Percentiles rank a stretch among this genome's conserved stretches.
Conservation (phyloP, 2,888 invertebrate genomes). For the Andrena flavipes region DNA sequence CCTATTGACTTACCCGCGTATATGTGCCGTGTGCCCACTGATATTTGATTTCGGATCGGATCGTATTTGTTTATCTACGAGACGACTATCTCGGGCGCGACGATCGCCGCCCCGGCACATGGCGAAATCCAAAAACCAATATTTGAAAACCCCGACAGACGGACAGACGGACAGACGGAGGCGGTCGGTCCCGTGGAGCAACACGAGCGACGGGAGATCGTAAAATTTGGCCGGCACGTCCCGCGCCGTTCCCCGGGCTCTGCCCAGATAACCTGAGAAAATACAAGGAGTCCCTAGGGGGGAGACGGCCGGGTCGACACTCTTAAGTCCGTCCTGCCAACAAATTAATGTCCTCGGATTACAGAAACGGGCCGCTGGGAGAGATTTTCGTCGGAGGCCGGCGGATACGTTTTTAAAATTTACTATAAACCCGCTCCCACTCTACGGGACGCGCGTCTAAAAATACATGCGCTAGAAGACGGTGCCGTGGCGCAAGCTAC, state of each 20-base stretch:
- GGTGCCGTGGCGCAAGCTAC: neutral
- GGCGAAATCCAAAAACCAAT: constrained; percentile 59
- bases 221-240: constrained; percentile 73
- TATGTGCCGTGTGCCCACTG: too few species aligned
- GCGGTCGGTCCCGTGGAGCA: constrained; percentile 21
- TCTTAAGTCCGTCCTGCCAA: constrained; percentile 72
- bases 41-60: neutral
- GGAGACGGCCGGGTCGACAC: constrained; percentile 61
- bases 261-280: constrained; percentile 74
- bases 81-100: constrained; percentile 10
- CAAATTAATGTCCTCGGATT: constrained; percentile 77
- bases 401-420: constrained; percentile 67
- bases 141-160: constrained; percentile 57
- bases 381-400: constrained; percentile 67
- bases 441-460: constrained; percentile 7
- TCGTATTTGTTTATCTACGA: constrained; percentile 13
- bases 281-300: constrained; percentile 71
- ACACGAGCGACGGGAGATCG: constrained; percentile 40
- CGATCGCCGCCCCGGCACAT: constrained; percentile 35
- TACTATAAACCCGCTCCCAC: constrained; percentile 59
- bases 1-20: too few species aligned
- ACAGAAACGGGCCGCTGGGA: constrained; percentile 73
- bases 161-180: neutral
- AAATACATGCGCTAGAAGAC: constrained; percentile 25
- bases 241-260: constrained; percentile 50